Percentiles rank a stretch among this genome's conserved stretches.
Conservation (phyloP, 2,888 invertebrate species). For the Limnephilus lunatus region DNA sequence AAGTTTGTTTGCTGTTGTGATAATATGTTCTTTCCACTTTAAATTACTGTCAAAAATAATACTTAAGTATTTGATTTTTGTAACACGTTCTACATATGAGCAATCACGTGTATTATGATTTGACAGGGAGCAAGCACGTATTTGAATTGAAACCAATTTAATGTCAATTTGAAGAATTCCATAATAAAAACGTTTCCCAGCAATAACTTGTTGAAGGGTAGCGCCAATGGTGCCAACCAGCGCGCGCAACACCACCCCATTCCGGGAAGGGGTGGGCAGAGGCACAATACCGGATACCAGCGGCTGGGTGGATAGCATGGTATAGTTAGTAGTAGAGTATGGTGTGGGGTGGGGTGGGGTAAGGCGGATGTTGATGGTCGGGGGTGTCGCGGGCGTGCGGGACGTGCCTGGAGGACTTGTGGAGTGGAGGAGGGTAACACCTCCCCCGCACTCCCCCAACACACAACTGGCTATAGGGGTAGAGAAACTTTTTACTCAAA, state of each 20-base stretch:
- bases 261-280: background rate
- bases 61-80: too few relatives aligned
- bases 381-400: conserved; percentile 27
- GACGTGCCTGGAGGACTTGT: conserved; percentile 37
- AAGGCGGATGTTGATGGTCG: conserved; percentile 20
- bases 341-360: background rate
- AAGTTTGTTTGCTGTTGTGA: too few relatives aligned
- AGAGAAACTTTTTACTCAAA: background rate
- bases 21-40: too few relatives aligned
- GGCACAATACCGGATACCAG: background rate
- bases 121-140: too few relatives aligned
- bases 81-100: too few relatives aligned
- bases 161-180: background rate
- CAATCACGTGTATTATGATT: too few relatives aligned
- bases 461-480: background rate
- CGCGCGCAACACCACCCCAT: conserved; percentile 18
- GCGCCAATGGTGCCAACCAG: conserved; percentile 14
- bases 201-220: conserved; percentile 24
- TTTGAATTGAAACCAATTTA: background rate
- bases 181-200: background rate
- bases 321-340: background rate
- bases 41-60: too few relatives aligned
- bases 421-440: background rate
- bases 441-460: background rate
- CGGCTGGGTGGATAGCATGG: background rate